A percentile compares a stretch with the other conserved stretches of the same genome.
Evolutionary conservation across 2,888 invertebrate genomes (phyloP).

Genomic region (Unio pictorum): DNA sequence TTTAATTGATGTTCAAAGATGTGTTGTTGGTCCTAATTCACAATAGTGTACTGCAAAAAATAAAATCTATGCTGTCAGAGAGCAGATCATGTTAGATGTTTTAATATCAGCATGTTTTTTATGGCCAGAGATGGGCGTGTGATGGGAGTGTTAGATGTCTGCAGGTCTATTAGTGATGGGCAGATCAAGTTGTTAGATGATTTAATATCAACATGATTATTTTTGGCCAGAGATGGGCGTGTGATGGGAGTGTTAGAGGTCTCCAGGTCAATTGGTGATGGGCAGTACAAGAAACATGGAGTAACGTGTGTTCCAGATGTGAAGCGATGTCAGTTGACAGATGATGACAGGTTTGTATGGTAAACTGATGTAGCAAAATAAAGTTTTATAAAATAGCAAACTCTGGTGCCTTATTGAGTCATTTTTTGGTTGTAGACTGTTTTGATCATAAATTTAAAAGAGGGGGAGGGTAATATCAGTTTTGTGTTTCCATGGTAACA

Average conservation of each 20-base stretch:
- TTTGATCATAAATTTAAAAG: no score
- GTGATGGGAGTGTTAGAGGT: slow-evolving; percentile 73
- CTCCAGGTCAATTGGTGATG: slow-evolving; percentile 74
- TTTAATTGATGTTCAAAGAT: no score
- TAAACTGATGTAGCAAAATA: neutral
- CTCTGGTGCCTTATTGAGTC: no score
- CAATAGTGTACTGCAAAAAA: no score
- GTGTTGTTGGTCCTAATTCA: no score
- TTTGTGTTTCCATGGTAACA: no score
- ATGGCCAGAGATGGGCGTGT: slow-evolving; percentile 66
- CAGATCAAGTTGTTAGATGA: slow-evolving; percentile 36
- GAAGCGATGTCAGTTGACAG: slow-evolving; percentile 72
- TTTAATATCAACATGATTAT: no score
- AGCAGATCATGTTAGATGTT: neutral
- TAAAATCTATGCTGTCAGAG: no score
- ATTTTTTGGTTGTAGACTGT: no score
- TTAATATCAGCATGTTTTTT: neutral
- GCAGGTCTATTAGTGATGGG: slow-evolving; percentile 74
- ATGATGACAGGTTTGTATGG: slow-evolving; percentile 69
- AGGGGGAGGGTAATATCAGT: no score
- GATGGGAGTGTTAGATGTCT: slow-evolving; percentile 73
- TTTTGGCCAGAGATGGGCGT: slow-evolving; percentile 62
- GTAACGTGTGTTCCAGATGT: slow-evolving; percentile 73
- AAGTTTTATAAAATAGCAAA: no score
- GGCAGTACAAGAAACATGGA: slow-evolving; percentile 74